Percentiles rank a stretch among this genome's conserved stretches.
Evolutionary conservation across 2,113 vertebrate genomes (phyloP).

Genomic region (Merops nubicus): DNA sequence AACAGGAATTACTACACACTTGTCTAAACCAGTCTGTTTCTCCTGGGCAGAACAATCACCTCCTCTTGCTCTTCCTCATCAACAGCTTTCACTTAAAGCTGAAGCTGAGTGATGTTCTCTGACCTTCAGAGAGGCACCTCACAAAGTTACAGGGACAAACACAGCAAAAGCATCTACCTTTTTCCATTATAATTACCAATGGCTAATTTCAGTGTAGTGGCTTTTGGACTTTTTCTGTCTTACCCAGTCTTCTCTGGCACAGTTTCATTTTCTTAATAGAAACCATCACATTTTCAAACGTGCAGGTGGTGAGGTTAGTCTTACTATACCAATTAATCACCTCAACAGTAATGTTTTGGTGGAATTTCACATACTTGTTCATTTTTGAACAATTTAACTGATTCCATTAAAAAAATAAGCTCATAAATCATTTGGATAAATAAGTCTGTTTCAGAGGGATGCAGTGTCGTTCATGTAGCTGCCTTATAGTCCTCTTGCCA

Average conservation of each 20-base stretch:
- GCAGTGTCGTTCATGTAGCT: background rate
- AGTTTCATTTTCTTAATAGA: background rate
- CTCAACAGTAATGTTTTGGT: conserved; percentile 45
- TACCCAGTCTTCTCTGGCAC: no score
- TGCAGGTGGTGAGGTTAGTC: background rate
- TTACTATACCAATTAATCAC: conserved; percentile 24
- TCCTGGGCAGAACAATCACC: background rate
- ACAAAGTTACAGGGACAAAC: background rate
- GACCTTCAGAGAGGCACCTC: background rate
- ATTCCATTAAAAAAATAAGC: conserved; percentile 43
- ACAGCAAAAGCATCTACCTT: background rate
- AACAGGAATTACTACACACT: background rate
- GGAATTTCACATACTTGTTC: conserved; percentile 56
- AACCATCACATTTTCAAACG: background rate
- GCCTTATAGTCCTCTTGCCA: background rate
- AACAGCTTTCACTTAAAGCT: background rate
- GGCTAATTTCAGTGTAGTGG: background rate
- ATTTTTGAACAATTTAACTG: conserved; percentile 55
- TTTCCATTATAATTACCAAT: background rate
- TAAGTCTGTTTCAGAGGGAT: conserved; percentile 7
- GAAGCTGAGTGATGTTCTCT: background rate
- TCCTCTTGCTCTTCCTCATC: background rate
- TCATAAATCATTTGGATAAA: conserved; percentile 38
- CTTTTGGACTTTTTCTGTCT: background rate
- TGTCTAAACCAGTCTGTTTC: background rate